These are phyloP conservation scores for Leptinotarsa juncta DNA, from an alignment of 2,888 invertebrate species.

Conservation along the genomic window DNA sequence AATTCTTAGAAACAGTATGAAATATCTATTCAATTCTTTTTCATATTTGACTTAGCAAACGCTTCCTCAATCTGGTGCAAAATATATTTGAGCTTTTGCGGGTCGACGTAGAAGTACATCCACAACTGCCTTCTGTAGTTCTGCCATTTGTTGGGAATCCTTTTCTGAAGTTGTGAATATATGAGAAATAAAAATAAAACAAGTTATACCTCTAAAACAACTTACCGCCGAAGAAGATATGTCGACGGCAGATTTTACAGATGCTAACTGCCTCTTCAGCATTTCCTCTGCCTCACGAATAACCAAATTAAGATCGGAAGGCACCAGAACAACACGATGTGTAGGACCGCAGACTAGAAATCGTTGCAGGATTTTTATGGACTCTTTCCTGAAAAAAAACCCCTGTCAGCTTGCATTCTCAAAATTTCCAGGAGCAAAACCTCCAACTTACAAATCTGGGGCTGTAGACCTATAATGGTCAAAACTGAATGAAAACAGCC, in stretches of 20 bases:
- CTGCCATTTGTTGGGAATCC: constrained; percentile 52
- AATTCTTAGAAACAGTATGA: neutral
- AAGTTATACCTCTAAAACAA: neutral
- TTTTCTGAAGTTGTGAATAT: constrained; percentile 48
- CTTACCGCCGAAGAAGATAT: constrained; percentile 44
- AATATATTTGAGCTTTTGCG: constrained; percentile 45
- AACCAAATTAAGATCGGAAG: constrained; percentile 46
- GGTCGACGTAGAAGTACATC: constrained; percentile 54
- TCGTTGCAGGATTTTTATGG: constrained; percentile 43
- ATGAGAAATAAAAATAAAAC: neutral
- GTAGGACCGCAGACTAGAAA: constrained; percentile 53
- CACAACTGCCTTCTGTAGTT: constrained; percentile 53
- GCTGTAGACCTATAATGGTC: constrained; percentile 30
- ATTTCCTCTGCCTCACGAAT: constrained; percentile 46
- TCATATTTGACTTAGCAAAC: constrained; percentile 36
- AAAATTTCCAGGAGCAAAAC: neutral
- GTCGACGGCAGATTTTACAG: constrained; percentile 43
- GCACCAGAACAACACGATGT: constrained; percentile 48
- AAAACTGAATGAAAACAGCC: constrained; percentile 42
- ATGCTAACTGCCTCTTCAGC: constrained; percentile 46
- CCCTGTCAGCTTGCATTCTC: neutral
- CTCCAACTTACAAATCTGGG: constrained; percentile 42
- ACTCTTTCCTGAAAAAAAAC: constrained; percentile 42
- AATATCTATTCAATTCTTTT: constrained; percentile 3
- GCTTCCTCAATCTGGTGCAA: constrained; percentile 46